Base-by-base conservation (phyloP, 2,797 vertebrate genomes). In the Molossus alvarezi region DNA sequence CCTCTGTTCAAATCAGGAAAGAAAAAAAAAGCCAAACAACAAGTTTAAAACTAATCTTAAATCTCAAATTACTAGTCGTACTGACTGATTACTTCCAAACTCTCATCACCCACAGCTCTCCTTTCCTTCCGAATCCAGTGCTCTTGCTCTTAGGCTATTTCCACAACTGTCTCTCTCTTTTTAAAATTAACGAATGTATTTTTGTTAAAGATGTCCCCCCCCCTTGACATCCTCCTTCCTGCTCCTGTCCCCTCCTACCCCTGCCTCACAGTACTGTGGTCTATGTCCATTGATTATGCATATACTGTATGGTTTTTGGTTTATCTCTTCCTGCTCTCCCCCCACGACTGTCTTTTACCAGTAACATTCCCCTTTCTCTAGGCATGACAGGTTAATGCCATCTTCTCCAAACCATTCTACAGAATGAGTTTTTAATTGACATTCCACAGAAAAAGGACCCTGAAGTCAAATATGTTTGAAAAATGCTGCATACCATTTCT, bases 1-100 rank as follows among this genome's bases (percentile, higher is more conserved):
- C 99, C 99, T 99, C 99, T 99, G 99, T 76, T 96, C 65, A 94
- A 11, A 17, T 1, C 1, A 1, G 29, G 82, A 18, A 23, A 48
- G 10, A 18, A 6, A 15, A 18, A 6, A 5, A 20, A 29, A 33
- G 27, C 5, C 10, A 20, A 84, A 18, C 1, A 5, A 41, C 1
- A 5, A 41, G 33, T 64, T 84, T 57, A 72, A 55, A 45, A 60
- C 27, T 15, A 9, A 45, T 33, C 9, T 67, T 0, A 6, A 57
- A 20, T 9, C 6, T 64, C 80, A 9, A 6, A 6, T n/a, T 9
- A 33, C 45, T 23, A 15, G 13, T 67, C 0, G 0, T 15, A 83
- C 21, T 64, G 0, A 29, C 18, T 7, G 1, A 41, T 33, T 37
- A 37, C 8, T 15, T 53, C 29, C 21, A 57, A 4, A 7, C 5